Base-by-base conservation (phyloP, 1,140 invertebrate genomes). In the Hyles vespertilio region DNA sequence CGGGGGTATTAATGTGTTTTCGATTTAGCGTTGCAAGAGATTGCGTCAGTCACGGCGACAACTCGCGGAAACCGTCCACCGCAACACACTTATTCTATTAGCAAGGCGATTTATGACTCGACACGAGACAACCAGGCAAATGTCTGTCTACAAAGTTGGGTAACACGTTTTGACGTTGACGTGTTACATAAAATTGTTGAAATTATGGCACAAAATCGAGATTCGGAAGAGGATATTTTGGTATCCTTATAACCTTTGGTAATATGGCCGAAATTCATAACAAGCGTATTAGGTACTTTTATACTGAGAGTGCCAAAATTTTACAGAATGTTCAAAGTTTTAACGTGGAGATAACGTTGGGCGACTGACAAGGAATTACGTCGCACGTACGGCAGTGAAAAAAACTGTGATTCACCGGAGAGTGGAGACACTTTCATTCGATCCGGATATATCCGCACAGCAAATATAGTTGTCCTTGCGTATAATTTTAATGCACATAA, bases 391-490 rank as follows among this genome's bases (percentile, higher is more conserved):
- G 74, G 51, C 70, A 7, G 8, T 81, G 63, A 63, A 80, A 82
- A 84, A 81, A 79, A 77, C 58, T 79, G 67, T 85, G 85, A 88
- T 78, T 89, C 86, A 87, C 65, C 74, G 63, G 65, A 78, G 78
- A 87, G 64, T 73, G 63, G 65, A 78, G 78, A 82, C 77, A 78
- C 60, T 80, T 84, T 77, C 76, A 81, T 83, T 72, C 70, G 72
- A 77, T 79, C 65, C 86, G 84, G 82, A 86, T 83, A 87, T 89
- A 87, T 79, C 78, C 72, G 55, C 67, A 52, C 70, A 58, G 71
- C 79, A 65, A 73, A 86, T 80, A 84, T 85, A 85, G 79, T 72
- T 79, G 84, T 86, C 86, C 84, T 89, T 89, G 84, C 69, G 74
- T 74, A 66, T 70, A 72, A 76, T 73, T 80, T 79, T 78, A 73